Evolutionary conservation across 1,140 invertebrate genomes (phyloP).

Genomic region (Gerris buenoi): DNA sequence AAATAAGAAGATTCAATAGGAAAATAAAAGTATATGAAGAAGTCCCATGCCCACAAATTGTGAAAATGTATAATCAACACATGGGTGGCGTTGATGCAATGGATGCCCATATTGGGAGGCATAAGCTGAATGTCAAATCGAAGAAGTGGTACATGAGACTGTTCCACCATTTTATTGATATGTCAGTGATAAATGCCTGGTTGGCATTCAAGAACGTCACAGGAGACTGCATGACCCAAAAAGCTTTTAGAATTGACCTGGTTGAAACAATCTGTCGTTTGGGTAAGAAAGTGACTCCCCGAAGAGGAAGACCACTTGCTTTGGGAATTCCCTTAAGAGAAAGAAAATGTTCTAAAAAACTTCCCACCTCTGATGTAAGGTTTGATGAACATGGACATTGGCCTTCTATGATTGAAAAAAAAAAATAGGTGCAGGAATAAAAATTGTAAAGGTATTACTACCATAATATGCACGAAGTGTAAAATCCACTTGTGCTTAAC

Average conservation of each 20-base stretch:
- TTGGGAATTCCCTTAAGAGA: not conserved
- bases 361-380: not conserved
- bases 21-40: not conserved
- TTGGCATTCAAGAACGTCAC: not conserved
- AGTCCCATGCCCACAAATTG: conserved; percentile 3
- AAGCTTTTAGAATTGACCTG: not conserved
- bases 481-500: not conserved
- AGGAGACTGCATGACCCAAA: not conserved
- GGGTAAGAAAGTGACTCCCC: not conserved
- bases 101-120: conserved; percentile 4
- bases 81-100: conserved; percentile 6
- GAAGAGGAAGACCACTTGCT: not conserved
- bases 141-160: not conserved
- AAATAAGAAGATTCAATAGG: conserved; percentile 6
- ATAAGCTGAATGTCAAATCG: not conserved
- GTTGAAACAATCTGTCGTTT: not conserved
- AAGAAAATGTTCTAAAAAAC: not conserved
- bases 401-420: not conserved
- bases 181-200: not conserved
- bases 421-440: not conserved
- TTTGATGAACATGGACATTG: not conserved
- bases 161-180: not conserved
- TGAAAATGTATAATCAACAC: conserved; percentile 4
- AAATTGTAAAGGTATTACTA: not conserved
- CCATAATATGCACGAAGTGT: not conserved